Conservation (phyloP, 2,797 vertebrate genomes). For the Melanotaenia parkinsoni region DNA sequence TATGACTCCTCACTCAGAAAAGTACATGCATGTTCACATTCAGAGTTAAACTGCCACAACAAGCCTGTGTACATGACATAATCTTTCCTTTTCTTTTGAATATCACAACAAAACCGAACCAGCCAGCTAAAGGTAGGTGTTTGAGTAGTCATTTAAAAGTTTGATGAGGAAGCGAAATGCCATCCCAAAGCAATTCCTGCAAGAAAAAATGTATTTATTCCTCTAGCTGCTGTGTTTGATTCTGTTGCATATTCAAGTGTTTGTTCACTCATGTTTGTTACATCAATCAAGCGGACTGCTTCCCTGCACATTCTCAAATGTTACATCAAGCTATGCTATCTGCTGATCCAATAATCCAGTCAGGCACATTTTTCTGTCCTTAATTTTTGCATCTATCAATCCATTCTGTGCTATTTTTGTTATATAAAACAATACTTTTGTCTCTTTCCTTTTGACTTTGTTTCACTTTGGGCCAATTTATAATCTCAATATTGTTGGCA, state of each 20-base stretch:
- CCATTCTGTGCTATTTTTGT: slow-evolving; percentile 14
- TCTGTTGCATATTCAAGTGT: neutral
- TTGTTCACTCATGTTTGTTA: slow-evolving; percentile 3
- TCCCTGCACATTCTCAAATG: slow-evolving; percentile 2
- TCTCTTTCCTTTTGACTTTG: slow-evolving; percentile 54
- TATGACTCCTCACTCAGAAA: no score
- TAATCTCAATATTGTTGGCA: slow-evolving; percentile 63
- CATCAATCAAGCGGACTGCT: slow-evolving; percentile 8
- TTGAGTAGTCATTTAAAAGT: neutral
- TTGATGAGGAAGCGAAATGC: neutral
- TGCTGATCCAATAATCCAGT: neutral
- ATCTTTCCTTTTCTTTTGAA: neutral
- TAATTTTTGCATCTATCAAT: slow-evolving; percentile 8
- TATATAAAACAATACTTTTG: slow-evolving; percentile 3
- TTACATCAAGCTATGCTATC: neutral
- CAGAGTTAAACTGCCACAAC: no score
- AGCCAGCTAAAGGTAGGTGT: neutral
- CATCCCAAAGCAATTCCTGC: neutral
- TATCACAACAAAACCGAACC: neutral
- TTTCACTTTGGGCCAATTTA: slow-evolving; percentile 53
- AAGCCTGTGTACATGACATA: neutral
- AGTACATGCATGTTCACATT: no score
- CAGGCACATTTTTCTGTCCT: neutral
- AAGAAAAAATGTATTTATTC: no score
- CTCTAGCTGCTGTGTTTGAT: slow-evolving; percentile 1